These are phyloP conservation scores for Dermatemys mawii DNA, from an alignment of 2,113 vertebrate species.

Conservation along the genomic window DNA sequence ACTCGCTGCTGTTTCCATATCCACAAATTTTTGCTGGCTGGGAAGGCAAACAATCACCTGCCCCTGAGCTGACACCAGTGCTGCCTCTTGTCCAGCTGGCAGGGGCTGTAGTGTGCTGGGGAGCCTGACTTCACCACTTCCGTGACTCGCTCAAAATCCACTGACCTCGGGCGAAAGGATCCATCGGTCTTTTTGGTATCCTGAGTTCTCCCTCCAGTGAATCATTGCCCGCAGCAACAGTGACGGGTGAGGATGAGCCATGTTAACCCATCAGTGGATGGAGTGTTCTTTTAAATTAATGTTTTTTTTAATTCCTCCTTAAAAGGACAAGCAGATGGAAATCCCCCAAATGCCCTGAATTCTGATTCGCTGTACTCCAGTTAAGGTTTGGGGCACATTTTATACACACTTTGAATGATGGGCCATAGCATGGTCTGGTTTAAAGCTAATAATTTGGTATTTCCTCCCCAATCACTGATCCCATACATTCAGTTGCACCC, in stretches of 20 bases:
- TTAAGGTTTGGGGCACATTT: fast-evolving
- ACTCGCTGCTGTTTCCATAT: neutral
- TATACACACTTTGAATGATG: fast-evolving
- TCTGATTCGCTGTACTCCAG: fast-evolving
- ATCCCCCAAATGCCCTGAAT: neutral
- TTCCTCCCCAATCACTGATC: neutral
- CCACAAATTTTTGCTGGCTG: neutral
- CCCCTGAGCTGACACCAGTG: neutral
- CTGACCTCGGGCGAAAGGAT: fast-evolving
- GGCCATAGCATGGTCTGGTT: neutral
- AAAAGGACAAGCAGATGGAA: neutral
- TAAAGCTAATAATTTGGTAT: neutral
- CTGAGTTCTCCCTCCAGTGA: neutral
- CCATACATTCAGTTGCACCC: neutral
- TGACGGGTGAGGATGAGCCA: neutral
- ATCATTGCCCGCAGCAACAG: neutral
- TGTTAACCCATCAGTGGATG: neutral
- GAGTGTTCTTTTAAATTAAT: neutral
- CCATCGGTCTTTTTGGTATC: fast-evolving
- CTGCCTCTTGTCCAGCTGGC: neutral
- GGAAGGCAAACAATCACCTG: conserved; percentile 18
- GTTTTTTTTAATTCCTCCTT: neutral
- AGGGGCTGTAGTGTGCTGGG: neutral
- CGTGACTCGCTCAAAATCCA: neutral
- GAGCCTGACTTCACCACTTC: neutral